phyloP scores from a whole-genome alignment of 2,888 invertebrate genomes.

The Tenthredo amoena region DNA sequence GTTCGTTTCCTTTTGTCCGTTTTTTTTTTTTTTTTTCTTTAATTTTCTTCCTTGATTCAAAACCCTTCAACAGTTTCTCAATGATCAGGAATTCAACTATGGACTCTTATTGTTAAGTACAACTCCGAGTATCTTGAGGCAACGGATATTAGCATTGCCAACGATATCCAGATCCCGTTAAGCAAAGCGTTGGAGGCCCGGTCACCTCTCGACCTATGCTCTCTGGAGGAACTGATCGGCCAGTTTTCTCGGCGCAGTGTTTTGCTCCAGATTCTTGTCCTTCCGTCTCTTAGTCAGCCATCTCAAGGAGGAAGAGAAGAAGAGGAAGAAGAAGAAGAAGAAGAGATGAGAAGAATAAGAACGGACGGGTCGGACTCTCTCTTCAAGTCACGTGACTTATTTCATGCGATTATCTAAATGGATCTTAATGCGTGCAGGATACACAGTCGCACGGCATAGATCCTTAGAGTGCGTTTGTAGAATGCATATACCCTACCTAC shows the following conservation, averaged over 20 bases:
- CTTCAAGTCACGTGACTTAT: slow-evolving; percentile 47
- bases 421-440: slow-evolving; percentile 54
- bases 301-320: slow-evolving; percentile 33
- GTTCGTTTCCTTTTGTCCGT: not conserved
- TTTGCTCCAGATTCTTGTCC: slow-evolving; percentile 38
- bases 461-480: not conserved
- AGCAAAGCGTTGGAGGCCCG: slow-evolving; percentile 69
- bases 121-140: slow-evolving; percentile 66
- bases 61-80: not conserved
- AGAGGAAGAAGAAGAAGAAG: slow-evolving; percentile 12
- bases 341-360: slow-evolving; percentile 33
- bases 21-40: not conserved
- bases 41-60: not conserved
- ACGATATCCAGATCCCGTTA: slow-evolving; percentile 71
- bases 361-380: not conserved
- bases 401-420: slow-evolving; percentile 53
- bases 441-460: slow-evolving; percentile 40
- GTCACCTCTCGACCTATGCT: slow-evolving; percentile 72
- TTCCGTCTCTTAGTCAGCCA: slow-evolving; percentile 27
- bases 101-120: slow-evolving; percentile 7
- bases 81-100: not conserved
- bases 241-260: slow-evolving; percentile 11
- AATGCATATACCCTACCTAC: slow-evolving; percentile 1
- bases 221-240: slow-evolving; percentile 53
- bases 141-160: slow-evolving; percentile 73